Base-by-base conservation (phyloP, 2,888 invertebrate genomes). In the Leptogaster cylindrica region DNA sequence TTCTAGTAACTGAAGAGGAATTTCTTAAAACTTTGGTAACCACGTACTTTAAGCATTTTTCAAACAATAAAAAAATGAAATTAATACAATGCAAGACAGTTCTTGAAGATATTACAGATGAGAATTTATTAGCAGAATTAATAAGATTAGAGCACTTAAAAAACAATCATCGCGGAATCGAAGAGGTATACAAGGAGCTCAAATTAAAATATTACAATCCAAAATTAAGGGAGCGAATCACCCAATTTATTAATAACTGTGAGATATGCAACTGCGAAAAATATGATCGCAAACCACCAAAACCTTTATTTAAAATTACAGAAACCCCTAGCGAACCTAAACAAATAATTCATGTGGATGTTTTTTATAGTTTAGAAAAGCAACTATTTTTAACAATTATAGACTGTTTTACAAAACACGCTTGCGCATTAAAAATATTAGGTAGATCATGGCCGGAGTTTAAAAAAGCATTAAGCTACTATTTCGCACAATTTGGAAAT, bases 321-420 rank as follows among this genome's bases (percentile, higher is more conserved):
- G 63, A 63, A 63, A 67, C 63, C 1, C 51, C 63, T 2, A 2
- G 8, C 1, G 55, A 28, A 33, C 58, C 67, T 3, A 18, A 16
- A 1, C 18, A 67, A 65, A 46, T 67, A 3, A 28, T 69, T 20
- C 67, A 69, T 28, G 8, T 67, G 27, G 69, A 69, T 10, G 67
- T 69, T 8, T 69, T 66, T 14, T 66, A 66, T 28, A 51, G 12
- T 8, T 28, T 65, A 12, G 23, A 39, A 50, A 66, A 66, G 8
- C 44, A 44, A 12, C 7, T 48, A 3, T 69, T 67, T 36, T 3
- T 69, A 10, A 69, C 65, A 1, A n/a, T 67, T 5, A 67, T 69
- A 5, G 67, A 69, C 14, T 67, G 65, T 33, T 64, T 67, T 12
- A 51, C 51, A 6, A 68, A 68, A 12, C 48, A 46, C 48, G 68